Evolutionary conservation across 2,113 vertebrate species (phyloP), one percentile per base, ranked within the genome.

Genomic region (Morone saxatilis): DNA sequence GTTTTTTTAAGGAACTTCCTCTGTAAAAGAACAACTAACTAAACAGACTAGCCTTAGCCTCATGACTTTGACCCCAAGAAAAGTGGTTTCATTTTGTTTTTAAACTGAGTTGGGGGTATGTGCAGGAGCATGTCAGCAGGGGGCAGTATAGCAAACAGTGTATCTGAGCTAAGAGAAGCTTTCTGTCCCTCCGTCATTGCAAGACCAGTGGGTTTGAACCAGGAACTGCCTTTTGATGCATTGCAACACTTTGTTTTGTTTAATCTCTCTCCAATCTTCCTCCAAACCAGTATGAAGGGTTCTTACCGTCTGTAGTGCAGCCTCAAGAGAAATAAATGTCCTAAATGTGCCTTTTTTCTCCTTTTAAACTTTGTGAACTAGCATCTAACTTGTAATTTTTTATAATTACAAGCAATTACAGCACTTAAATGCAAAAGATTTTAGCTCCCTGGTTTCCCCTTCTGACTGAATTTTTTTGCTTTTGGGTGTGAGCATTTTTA

Each of bases 101-200:
- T 2, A 4, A 14, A 31, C 50, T 14, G 7, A 54, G 7, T 51
- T 68, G 19, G 79, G 71, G 66, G 36, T 10, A 43, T 50, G 41
- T 87, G 3, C 54, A 50, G 8, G 41, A 56, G 38, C n/a, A 1
- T 14, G 78, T 63, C 92, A 93, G 85, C 86, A 91, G 92, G 85
- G 89, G 90, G 90, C 86, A 88, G 88, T 81, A 82, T 45, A 86
- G 67, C 14, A 72, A 85, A 59, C 20, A 0, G 57, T 78, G 56
- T 50, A n/a, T 75, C 48, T 65, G 22, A 48, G 36, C n/a, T 48
- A 36, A 13, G n/a, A 59, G 12, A 1, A 6, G 38, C 10, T 61
- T 20, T 41, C 53, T 65, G 31, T 50, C 10, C 40, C 3, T 60
- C 10, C 4, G 5, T 48, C 31, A 9, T 25, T 41, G 4, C 7